A percentile compares a stretch with the other conserved stretches of the same genome.
Conservation (phyloP, 2,888 invertebrate species). For the Amphiduros pacificus region DNA sequence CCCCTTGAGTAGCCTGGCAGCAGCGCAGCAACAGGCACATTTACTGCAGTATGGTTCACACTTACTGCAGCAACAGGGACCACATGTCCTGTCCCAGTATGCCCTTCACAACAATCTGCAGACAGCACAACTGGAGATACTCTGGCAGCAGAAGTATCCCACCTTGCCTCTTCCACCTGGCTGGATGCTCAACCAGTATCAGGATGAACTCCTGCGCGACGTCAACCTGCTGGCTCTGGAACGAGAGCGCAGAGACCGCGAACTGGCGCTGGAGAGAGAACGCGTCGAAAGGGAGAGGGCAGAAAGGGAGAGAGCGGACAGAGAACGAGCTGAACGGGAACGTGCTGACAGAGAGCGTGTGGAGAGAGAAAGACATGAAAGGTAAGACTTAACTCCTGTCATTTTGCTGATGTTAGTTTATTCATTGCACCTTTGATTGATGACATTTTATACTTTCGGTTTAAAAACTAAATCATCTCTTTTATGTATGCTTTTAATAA, state of each 20-base stretch:
- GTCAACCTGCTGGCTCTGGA: slow-evolving; percentile 25
- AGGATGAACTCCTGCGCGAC: slow-evolving; percentile 46
- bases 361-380: too few species aligned
- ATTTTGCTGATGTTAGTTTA: too few species aligned
- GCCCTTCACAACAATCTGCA: slow-evolving; percentile 22
- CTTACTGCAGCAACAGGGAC: too few species aligned
- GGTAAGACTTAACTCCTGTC: too few species aligned
- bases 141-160: slow-evolving; percentile 57
- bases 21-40: too few species aligned
- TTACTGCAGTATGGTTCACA: too few species aligned
- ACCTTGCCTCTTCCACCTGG: slow-evolving; percentile 46
- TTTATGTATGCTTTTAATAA: too few species aligned
- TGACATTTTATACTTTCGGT: too few species aligned
- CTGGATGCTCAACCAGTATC: slow-evolving; percentile 51
- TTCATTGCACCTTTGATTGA: too few species aligned
- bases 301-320: slow-evolving; percentile 35
- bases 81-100: too few species aligned
- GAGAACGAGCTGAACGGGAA: slow-evolving; percentile 10
- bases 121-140: slow-evolving; percentile 46
- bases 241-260: slow-evolving; percentile 14
- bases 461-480: too few species aligned
- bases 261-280: slow-evolving; percentile 17
- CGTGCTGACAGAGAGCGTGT: slow-evolving; percentile 1
- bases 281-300: slow-evolving; percentile 39
- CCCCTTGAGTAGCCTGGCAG: too few species aligned